Evolutionary conservation across 1,140 invertebrate species (phyloP).

Genomic region (Neodiprion fabricii): DNA sequence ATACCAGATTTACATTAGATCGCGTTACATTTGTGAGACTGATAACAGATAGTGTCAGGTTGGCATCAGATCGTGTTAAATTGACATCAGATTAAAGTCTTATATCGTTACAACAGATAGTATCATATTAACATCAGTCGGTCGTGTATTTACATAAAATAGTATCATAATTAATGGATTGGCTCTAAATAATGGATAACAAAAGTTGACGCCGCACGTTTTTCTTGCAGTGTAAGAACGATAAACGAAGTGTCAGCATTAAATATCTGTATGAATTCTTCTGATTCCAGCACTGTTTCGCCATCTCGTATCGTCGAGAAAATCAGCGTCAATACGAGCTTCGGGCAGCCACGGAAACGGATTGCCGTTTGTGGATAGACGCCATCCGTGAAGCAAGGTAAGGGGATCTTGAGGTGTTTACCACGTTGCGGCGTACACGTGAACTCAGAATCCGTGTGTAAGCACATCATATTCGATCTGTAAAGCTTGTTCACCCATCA

Average conservation of each 20-base stretch:
- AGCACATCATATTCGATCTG: background rate
- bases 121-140: no score
- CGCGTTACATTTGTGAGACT: no score
- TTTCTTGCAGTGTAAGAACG: background rate
- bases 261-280: slow-evolving; percentile 18
- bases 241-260: background rate
- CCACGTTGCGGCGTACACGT: background rate
- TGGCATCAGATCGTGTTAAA: no score
- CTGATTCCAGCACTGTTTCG: slow-evolving; percentile 82
- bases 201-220: background rate
- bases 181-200: background rate
- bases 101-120: no score
- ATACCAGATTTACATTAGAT: no score
- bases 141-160: no score
- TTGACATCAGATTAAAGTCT: no score
- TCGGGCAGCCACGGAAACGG: slow-evolving; percentile 80
- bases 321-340: slow-evolving; percentile 89
- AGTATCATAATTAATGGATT: no score
- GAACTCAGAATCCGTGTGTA: background rate
- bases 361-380: slow-evolving; percentile 91
- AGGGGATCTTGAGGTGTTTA: slow-evolving; percentile 22
- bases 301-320: slow-evolving; percentile 86
- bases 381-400: slow-evolving; percentile 88
- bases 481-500: background rate
- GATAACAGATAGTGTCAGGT: no score